Base-by-base conservation (phyloP, 2,888 invertebrate genomes). In the Hypena proboscidalis region DNA sequence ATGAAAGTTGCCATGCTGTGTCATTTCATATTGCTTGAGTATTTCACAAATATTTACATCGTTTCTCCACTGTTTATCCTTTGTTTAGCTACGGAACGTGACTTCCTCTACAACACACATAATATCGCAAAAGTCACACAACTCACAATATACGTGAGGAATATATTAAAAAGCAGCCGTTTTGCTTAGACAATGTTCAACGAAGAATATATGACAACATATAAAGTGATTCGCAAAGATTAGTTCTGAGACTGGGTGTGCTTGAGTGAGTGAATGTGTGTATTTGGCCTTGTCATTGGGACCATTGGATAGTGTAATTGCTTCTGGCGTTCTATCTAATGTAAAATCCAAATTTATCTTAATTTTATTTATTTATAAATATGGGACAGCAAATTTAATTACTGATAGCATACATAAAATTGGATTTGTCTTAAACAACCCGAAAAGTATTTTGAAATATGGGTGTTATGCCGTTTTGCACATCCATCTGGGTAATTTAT, bases 101-200 rank as follows among this genome's bases (percentile, higher is more conserved):
- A 54, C 54, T 59, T 56, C 39, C 39, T 20, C 31, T 7, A 59
- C 55, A 54, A 58, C 38, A 48, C 55, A 44, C 39, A 58, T 34
- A 29, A 47, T 43, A 58, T 50, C 57, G 41, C 38, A 39, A 54
- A 41, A 54, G 55, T 60, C 60, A 54, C 25, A 21, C 21, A 32
- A 37, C n/a, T n/a, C n/a, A n/a, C n/a, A 27, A n/a, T 5, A 29
- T 29, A 55, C 50, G 45, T 55, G 56, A 50, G 45, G 36, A 26
- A 39, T 49, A 45, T 54, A 49, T 57, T 50, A 54, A 55, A 25
- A 30, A 10, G 13, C 34, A 9, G 8, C 30, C n/a, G n/a, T 30
- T 42, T 60, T 55, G 57, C 45, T 49, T 41, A 32, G 36, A 41
- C 38, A 25, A 35, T 41, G 40, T 36, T 6, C 21, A 37, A n/a